Base-by-base conservation (phyloP, 2,113 vertebrate genomes). In the Psilopsiagon aymara region DNA sequence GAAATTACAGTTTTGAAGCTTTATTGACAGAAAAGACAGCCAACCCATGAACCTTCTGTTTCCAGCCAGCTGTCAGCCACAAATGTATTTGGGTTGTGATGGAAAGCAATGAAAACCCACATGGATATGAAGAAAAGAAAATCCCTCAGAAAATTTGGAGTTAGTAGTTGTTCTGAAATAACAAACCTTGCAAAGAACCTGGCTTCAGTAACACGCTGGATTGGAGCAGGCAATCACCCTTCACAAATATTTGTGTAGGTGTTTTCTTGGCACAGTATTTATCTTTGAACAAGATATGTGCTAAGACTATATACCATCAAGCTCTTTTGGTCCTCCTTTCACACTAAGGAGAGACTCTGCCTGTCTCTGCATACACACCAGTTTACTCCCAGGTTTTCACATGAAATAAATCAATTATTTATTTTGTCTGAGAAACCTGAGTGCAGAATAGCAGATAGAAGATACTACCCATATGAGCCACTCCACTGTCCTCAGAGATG, bases 221-320 rank as follows among this genome's bases (percentile, higher is more conserved):
- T 66, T 47, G 68, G 35, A 70, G 39, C 43, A 33, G 67, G 29
- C 17, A 81, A 17, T 63, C 74, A 25, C 23, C 44, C 17, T 17
- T 68, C 59, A 80, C 60, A 74, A 25, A 9, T 19, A 66, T 62
- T 81, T n/a, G 35, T 41, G 24, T 51, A 52, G 7, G n/a, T 7
- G 47, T 4, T 20, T 46, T 83, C 47, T 29, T 21, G 11, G 43
- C 39, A 66, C 9, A 8, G 44, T 35, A 24, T 59, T 10, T 35
- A 35, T 24, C 57, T 59, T 59, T 24, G 39, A 67, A 43, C 7
- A 23, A 19, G 33, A 24, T 5, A 47, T 0, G 0, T n/a, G 23
- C 44, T 51, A 20, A 37, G 47, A 55, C 13, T n/a, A 39, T 6
- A 29, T 1, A 8, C 27, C 52, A 76, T 7, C 43, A 28, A 24